Base-by-base conservation (phyloP, 2,113 vertebrate genomes). In the Hydrolagus affinis region DNA sequence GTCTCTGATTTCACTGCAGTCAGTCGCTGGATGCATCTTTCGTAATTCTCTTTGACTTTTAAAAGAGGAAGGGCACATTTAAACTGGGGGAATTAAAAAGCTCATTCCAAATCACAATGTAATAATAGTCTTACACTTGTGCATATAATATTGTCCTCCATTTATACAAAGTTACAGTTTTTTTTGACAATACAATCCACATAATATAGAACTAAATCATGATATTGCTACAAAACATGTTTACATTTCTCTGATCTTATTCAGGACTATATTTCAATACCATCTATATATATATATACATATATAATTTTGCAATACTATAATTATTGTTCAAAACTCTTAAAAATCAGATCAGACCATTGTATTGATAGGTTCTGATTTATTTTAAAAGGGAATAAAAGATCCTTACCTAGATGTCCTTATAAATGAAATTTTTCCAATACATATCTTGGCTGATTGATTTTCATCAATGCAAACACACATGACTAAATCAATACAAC, bases 11-110 rank as follows among this genome's bases (percentile, higher is more conserved):
- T 85, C 85, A 85, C 57, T 85, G 23, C 30, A 11, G 69, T 85
- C 32, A 85, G 23, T 56, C 70, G 66, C 57, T 70, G 32, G 68
- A 85, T 71, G 68, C 70, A 70, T 60, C 60, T 85, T 85, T 85
- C 85, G 71, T 71, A 85, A 85, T 70, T 59, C 14, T 25, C 85
- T 72, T 70, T 85, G 56, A 72, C 85, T 85, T n/a, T n/a, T n/a
- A n/a, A n/a, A 72, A 85, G 71, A 71, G 6, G 17, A 85, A 83
- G 66, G 19, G 12, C 19, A 28, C 60, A 83, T 32, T 17, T 19
- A 30, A 28, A 23, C 66, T 32, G 66, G 78, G n/a, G 32, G 28
- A 32, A 32, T 83, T 10, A 83, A 1, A 64, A 78, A n/a, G 10
- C 23, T 64, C n/a, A 14, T 80, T 64, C 59, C 23, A 64, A 83